Evolutionary conservation across 2,888 invertebrate species (phyloP), one percentile per base, ranked within the genome.

Genomic region (Caenorhabditis parvicauda): DNA sequence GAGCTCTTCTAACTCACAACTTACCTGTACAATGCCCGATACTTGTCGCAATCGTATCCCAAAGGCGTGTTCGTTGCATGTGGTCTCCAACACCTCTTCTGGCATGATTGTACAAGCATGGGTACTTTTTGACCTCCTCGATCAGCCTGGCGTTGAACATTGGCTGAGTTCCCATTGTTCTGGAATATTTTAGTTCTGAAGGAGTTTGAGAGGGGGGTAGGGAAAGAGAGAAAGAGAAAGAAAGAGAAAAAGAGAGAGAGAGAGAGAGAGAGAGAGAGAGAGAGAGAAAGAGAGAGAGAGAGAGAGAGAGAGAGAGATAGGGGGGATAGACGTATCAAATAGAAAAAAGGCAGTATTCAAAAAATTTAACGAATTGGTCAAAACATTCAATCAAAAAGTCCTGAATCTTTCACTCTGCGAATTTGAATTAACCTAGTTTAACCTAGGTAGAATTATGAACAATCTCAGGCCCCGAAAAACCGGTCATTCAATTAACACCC

Each of bases 31-130:
- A 72, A 35, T 67, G 72, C 35, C 76, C 79, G 39, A 79, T 77
- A 6, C 66, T 54, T 6, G 53, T 52, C n/a, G 77, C 77, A 17
- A 79, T 79, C n/a, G 56, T 55, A 28, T 78, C 75, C 79, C 79
- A 79, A 12, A 79, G 71, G 28, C 67, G 49, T 39, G 72, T 75
- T 21, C 79, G 44, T 53, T 78, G 77, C 27, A 52, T 62, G 7
- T 68, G 61, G 42, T 76, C 76, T 27, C 72, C 72, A 43, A 61
- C 67, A 25, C 64, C 64, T n/a, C 75, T 62, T 48, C 70, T 64
- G 3, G 74, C 67, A 48, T 79, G 79, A 51, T 79, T 77, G 60
- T 79, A 79, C n/a, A 79, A 65, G 29, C 73, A 75, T 6, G 79
- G 79, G 55, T 75, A 66, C 17, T 70, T 69, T 28, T 67, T 66